Base-by-base conservation (phyloP, 2,888 invertebrate genomes). In the Dastarcus helophoroides region DNA sequence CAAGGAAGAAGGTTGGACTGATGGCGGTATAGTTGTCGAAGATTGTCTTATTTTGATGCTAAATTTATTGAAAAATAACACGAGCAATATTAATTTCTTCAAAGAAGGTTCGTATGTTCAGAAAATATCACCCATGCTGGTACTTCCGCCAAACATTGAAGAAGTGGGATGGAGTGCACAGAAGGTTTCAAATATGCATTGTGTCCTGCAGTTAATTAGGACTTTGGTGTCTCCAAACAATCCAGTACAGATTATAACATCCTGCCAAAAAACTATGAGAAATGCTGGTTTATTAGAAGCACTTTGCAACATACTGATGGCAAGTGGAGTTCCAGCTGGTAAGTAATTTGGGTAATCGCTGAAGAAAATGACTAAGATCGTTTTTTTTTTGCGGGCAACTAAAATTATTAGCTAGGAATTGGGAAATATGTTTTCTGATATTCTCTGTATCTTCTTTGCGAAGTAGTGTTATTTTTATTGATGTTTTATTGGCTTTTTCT, bases 31-130 rank as follows among this genome's bases (percentile, higher is more conserved):
- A 31, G 90, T 99, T 0, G 95, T 97, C 0, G 95, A 98, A 67
- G 98, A 99, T 62, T 97, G 97, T 58, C 66, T 99, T 3, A 66
- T 90, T 22, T 67, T 98, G 3, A 81, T 98, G 75, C 63, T 94
- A 32, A 97, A 94, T 64, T 68, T 99, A 30, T 63, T 99, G 8
- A 82, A 84, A 53, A 93, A 91, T 51, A 99, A 99, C 57, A 78
- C 86, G 8, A 94, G 93, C 47, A 99, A 99, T 63, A 97, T 97
- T 43, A 94, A 91, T 56, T 93, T 95, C 54, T 98, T 99, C 57
- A 89, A 94, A 63, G 98, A 99, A 67, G 94, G 93, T 29, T 90
- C 89, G 51, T 94, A 90, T 50, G 89, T 97, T 43, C 89, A 93
- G 53, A 78, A 78, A 39, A 66, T 97, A 52, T 68, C 85, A 2